Base-by-base conservation (phyloP, 2,797 vertebrate species). In the Aythya fuligula region DNA sequence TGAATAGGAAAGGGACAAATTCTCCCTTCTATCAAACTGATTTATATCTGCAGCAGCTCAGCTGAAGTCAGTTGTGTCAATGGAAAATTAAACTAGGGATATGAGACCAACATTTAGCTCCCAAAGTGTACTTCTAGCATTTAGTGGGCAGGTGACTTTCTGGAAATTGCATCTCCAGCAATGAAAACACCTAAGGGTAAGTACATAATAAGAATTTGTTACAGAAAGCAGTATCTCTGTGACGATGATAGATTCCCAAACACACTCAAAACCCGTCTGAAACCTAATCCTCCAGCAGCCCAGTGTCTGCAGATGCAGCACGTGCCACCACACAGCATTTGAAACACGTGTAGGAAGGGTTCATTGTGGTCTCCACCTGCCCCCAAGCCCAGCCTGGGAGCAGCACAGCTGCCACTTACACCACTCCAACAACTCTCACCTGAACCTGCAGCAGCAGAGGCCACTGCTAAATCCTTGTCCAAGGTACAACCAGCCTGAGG, bases 121-220 rank as follows among this genome's bases (percentile, higher is more conserved):
- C 75, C 89, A 89, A 65, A 2, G 13, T 8, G 11, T 39, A 51
- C n/a, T 85, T 51, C 58, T 39, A 39, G 19, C 51, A 81, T 70
- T 87, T 91, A 92, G 78, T 24, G 47, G 79, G 39, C 82, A 96
- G 36, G 5, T 80, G 58, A 71, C 49, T 83, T 83, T 74, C 57
- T 89, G 51, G 36, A 78, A 92, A 84, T 69, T 38, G 20, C 22
- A 78, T 69, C 41, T 87, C 30, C 61, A 85, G 72, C 39, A 75
- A 65, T 9, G 7, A 78, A 64, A 96, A 65, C 32, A 83, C 54
- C 58, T 83, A 47, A 78, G 28, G 62, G 57, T 36, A 80, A 65
- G 41, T 51, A 53, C 47, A 81, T 62, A 58, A 56, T 3, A 6
- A 4, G 4, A 43, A 84, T 73, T 69, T 62, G 54, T 77, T 78